Evolutionary conservation across 2,888 invertebrate genomes (phyloP).

Genomic region (Eumerus sabulonum): DNA sequence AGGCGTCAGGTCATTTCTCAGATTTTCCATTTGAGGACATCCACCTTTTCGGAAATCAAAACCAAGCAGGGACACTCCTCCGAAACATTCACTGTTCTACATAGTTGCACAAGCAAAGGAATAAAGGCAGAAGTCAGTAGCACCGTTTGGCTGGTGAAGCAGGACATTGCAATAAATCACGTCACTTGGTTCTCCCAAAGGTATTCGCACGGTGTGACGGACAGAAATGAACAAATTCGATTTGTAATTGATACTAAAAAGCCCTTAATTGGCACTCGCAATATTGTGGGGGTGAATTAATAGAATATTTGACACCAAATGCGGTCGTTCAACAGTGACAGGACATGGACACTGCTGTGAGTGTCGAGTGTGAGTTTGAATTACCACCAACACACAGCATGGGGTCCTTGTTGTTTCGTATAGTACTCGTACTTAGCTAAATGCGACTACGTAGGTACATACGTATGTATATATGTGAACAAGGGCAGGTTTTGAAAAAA

Average conservation of each 20-base stretch:
- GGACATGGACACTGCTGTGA: constrained; percentile 16
- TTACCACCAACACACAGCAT: constrained; percentile 37
- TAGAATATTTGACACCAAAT: constrained; percentile 69
- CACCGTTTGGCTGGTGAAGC: not conserved
- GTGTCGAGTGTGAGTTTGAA: constrained; percentile 16
- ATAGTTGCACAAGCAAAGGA: constrained; percentile 10
- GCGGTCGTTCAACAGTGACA: constrained; percentile 52
- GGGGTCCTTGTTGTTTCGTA: constrained; percentile 18
- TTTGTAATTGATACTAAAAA: constrained; percentile 79
- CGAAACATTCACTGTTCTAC: not conserved
- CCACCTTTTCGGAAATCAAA: constrained; percentile 24
- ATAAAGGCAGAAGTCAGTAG: constrained; percentile 9
- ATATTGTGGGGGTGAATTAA: constrained; percentile 66
- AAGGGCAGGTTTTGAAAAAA: too few relatives aligned
- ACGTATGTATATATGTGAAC: too few relatives aligned
- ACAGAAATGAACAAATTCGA: constrained; percentile 74
- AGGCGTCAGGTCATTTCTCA: constrained; percentile 40
- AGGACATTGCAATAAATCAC: constrained; percentile 49
- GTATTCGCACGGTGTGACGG: constrained; percentile 26
- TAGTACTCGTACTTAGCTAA: not conserved
- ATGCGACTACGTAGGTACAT: too few relatives aligned
- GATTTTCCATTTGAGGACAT: constrained; percentile 31
- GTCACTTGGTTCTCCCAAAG: constrained; percentile 42
- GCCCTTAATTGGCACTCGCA: constrained; percentile 78
- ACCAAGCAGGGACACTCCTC: not conserved